Base-by-base conservation (phyloP, 2,888 invertebrate genomes). In the Endomychus coccineus region DNA sequence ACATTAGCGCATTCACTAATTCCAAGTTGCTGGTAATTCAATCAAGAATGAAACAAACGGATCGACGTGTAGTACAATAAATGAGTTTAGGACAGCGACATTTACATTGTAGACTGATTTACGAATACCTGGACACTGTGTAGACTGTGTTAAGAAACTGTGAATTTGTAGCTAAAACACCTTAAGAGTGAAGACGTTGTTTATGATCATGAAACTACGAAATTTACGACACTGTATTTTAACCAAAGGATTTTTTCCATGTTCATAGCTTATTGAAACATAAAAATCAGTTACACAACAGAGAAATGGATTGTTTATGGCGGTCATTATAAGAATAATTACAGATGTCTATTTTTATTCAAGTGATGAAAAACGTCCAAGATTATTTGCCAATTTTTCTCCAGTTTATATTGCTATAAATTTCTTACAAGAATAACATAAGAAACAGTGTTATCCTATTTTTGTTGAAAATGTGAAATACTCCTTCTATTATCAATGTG, bases 1-100 rank as follows among this genome's bases (percentile, higher is more conserved):
- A 38, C 50, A 49, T 51, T 50, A 40, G 48, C 41, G 34, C 46
- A 44, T 44, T 41, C 42, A 47, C 46, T 44, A n/a, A n/a, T n/a
- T n/a, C n/a, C n/a, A n/a, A n/a, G n/a, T n/a, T n/a, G n/a, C n/a
- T n/a, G n/a, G n/a, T n/a, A n/a, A n/a, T n/a, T n/a, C n/a, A n/a
- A n/a, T n/a, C n/a, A n/a, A n/a, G n/a, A n/a, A n/a, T n/a, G n/a
- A n/a, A n/a, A n/a, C n/a, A n/a, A n/a, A n/a, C n/a, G n/a, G n/a
- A n/a, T n/a, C n/a, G n/a, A n/a, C n/a, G n/a, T n/a, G n/a, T n/a
- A n/a, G n/a, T n/a, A n/a, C n/a, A n/a, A n/a, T n/a, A n/a, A n/a
- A n/a, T n/a, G n/a, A n/a, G n/a, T n/a, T n/a, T n/a, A n/a, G n/a
- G n/a, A n/a, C n/a, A n/a, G n/a, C n/a, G n/a, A n/a, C n/a, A n/a